These are phyloP conservation scores for Microcebus ravelobensis DNA, from an alignment of 2,113 vertebrate genomes.

Conservation along the genomic window DNA sequence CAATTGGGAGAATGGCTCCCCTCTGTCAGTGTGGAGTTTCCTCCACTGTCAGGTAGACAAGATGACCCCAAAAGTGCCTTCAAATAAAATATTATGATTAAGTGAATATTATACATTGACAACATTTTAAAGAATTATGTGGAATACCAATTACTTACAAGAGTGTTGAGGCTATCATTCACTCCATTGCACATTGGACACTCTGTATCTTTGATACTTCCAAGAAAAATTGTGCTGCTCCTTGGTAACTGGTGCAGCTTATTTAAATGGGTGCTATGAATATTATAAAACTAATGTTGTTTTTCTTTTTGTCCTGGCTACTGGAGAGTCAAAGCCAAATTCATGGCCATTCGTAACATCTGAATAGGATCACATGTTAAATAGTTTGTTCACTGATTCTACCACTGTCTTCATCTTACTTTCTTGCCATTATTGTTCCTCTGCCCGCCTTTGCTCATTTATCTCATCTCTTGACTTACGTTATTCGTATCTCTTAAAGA, in stretches of 20 bases:
- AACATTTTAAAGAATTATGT: background rate
- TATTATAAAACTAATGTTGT: background rate
- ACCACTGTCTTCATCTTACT: background rate
- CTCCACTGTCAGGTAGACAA: background rate
- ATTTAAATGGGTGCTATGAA: background rate
- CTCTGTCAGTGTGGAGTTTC: background rate
- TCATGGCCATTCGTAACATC: background rate
- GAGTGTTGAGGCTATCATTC: background rate
- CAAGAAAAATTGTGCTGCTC: constrained; percentile 20
- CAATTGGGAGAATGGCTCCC: background rate
- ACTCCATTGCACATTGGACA: background rate
- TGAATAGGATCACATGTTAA: background rate
- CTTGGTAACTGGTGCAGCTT: background rate
- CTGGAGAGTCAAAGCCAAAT: background rate
- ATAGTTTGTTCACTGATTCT: background rate
- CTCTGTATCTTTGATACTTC: background rate
- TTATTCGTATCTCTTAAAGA: constrained; percentile 55
- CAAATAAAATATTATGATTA: background rate
- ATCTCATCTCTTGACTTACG: constrained; percentile 23
- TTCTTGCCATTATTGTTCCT: background rate
- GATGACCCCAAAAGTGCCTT: background rate
- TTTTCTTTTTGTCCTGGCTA: background rate
- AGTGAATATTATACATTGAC: background rate
- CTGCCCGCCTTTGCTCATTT: constrained; percentile 9
- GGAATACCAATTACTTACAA: background rate